phyloP scores from a whole-genome alignment of 2,888 invertebrate species.

The Dryobota labecula region DNA sequence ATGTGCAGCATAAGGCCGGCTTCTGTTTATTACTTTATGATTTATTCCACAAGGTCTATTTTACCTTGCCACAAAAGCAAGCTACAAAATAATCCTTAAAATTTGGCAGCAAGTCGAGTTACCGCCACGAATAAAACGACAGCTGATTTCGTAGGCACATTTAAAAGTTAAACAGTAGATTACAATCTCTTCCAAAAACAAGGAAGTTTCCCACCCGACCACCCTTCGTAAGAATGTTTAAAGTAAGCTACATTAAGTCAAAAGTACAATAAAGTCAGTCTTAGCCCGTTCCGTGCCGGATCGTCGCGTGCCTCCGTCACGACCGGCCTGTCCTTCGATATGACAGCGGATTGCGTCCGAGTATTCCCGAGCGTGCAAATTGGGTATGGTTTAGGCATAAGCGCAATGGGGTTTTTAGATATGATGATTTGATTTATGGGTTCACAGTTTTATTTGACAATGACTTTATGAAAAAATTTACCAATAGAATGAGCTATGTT shows the following conservation, averaged over 20 bases:
- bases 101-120: constrained; percentile 16
- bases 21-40: no score
- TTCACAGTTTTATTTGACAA: background rate
- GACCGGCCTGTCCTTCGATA: constrained; percentile 23
- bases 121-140: constrained; percentile 21
- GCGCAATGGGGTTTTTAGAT: constrained; percentile 8
- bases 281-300: constrained; percentile 47
- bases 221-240: constrained; percentile 51
- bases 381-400: constrained; percentile 26
- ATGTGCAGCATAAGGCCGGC: background rate
- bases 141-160: constrained; percentile 47
- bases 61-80: background rate
- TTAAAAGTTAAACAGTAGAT: constrained; percentile 61
- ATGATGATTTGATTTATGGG: constrained; percentile 19
- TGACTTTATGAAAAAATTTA: background rate
- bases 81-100: constrained; percentile 15
- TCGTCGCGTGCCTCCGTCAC: constrained; percentile 50
- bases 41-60: background rate
- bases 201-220: constrained; percentile 34
- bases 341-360: constrained; percentile 53
- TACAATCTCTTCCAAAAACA: constrained; percentile 55
- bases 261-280: constrained; percentile 53
- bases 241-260: constrained; percentile 60
- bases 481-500: background rate
- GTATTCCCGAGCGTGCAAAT: constrained; percentile 38